Evolutionary conservation across 2,888 invertebrate genomes (phyloP).

Genomic region (Cephus nigrinus): DNA sequence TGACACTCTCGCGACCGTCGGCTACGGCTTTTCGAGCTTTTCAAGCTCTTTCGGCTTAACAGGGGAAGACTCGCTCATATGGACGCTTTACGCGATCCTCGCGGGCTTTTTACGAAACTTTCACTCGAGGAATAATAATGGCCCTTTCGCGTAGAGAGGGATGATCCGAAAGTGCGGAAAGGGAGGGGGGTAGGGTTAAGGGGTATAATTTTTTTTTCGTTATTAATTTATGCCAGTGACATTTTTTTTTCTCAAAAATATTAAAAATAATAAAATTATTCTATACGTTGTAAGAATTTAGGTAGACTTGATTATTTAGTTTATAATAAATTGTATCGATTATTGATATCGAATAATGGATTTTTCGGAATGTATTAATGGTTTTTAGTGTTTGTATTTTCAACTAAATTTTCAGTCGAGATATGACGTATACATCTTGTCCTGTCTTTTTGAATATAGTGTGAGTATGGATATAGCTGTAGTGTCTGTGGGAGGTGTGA

Average conservation of each 20-base stretch:
- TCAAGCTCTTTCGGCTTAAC: slow-evolving; percentile 51
- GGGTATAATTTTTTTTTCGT: neutral
- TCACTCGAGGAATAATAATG: neutral
- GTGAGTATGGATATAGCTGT: slow-evolving; percentile 10
- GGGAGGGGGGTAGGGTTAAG: neutral
- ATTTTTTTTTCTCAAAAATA: no score
- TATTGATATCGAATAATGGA: neutral
- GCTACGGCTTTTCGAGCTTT: slow-evolving; percentile 48
- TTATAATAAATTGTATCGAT: neutral
- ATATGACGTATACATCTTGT: slow-evolving; percentile 35
- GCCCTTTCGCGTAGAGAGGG: neutral
- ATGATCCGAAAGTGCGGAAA: neutral
- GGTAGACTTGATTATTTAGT: neutral
- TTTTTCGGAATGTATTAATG: neutral
- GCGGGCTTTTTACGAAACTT: slow-evolving; percentile 20
- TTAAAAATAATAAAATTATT: neutral
- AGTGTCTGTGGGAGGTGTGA: neutral
- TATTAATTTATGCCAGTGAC: neutral
- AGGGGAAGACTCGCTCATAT: neutral
- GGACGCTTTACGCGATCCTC: slow-evolving; percentile 37
- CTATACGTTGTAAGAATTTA: neutral
- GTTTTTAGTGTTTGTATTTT: neutral
- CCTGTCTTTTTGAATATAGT: slow-evolving; percentile 54
- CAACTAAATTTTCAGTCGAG: neutral
- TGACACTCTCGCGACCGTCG: slow-evolving; percentile 54